A percentile compares a stretch with the other conserved stretches of the same genome.
phyloP scores from a whole-genome alignment of 2,888 invertebrate species.

The Apotomis turbidana region DNA sequence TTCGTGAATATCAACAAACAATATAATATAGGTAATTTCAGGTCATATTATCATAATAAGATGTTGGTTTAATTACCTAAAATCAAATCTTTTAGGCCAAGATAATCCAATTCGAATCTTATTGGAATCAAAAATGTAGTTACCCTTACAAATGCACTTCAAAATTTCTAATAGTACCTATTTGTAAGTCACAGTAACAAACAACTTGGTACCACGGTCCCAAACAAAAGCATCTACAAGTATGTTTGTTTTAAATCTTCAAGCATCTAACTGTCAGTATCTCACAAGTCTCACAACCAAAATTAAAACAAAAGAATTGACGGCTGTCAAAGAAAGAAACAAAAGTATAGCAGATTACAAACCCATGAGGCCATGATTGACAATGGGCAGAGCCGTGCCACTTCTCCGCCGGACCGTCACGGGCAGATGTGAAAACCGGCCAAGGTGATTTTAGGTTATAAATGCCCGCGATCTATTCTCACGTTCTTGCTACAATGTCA shows the following conservation, averaged over 20 bases:
- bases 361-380: conserved; percentile 59
- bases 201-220: too few species aligned
- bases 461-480: conserved; percentile 40
- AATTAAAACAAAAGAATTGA: conserved; percentile 12
- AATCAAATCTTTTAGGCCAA: too few species aligned
- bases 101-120: conserved; percentile 17
- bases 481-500: conserved; percentile 39
- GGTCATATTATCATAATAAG: too few species aligned
- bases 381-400: conserved; percentile 71
- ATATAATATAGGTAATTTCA: background rate
- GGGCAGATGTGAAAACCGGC: conserved; percentile 74
- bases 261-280: background rate
- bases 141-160: background rate
- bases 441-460: conserved; percentile 65
- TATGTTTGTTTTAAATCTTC: background rate
- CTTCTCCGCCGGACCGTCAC: conserved; percentile 70
- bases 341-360: conserved; percentile 49
- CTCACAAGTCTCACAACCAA: background rate
- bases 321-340: conserved; percentile 25
- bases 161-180: background rate
- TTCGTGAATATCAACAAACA: background rate
- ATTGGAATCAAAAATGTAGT: background rate
- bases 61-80: too few species aligned
- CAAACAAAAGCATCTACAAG: background rate
- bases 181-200: background rate